phyloP scores from a whole-genome alignment of 2,113 vertebrate genomes.

The Delphinapterus leucas region DNA sequence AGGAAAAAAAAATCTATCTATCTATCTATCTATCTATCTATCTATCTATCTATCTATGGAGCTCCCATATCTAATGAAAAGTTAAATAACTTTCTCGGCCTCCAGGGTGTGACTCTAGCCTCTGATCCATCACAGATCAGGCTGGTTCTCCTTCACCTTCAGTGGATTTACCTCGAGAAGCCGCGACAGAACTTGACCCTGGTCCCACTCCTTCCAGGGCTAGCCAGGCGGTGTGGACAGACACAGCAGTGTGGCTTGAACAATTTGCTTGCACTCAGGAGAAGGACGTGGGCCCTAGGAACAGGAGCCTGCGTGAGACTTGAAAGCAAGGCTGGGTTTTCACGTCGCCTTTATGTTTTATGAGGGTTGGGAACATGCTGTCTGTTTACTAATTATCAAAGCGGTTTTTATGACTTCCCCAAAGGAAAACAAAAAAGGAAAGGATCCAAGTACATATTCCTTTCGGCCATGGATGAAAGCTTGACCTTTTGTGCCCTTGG shows the following conservation, averaged over 20 bases:
- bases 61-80: constrained; percentile 14
- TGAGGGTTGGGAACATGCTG: constrained; percentile 75
- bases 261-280: constrained; percentile 49
- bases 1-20: not conserved
- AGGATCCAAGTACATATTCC: constrained; percentile 65
- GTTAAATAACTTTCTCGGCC: not conserved
- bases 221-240: not conserved
- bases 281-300: constrained; percentile 30
- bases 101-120: not conserved
- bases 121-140: constrained; percentile 11
- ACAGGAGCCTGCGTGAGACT: constrained; percentile 62
- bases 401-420: constrained; percentile 79
- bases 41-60: no score
- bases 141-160: constrained; percentile 50
- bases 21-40: no score
- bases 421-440: constrained; percentile 72
- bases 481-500: constrained; percentile 74
- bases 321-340: constrained; percentile 73
- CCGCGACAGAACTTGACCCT: constrained; percentile 61
- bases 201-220: not conserved
- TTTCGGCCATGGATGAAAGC: constrained; percentile 77
- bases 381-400: constrained; percentile 82
- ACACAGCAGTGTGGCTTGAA: not conserved
- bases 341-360: constrained; percentile 79
- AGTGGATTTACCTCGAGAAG: not conserved